Conservation (phyloP, 2,797 vertebrate genomes). For the Tapera naevia region DNA sequence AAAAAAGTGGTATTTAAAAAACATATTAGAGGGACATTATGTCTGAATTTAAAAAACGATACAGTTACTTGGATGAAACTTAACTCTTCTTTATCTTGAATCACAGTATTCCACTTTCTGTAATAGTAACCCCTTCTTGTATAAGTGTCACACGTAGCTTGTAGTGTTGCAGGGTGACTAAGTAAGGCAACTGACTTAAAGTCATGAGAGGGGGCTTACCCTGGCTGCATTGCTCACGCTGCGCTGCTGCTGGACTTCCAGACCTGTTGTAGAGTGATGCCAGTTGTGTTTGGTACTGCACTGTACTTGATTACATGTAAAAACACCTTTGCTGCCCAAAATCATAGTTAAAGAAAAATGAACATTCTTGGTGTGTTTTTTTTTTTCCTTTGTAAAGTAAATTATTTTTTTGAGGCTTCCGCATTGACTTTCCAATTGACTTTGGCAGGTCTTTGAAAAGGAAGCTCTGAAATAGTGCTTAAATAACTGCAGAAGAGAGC, state of each 20-base stretch:
- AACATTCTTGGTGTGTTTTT: rapidly evolving
- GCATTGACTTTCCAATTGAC: not conserved
- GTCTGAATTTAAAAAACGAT: too few species aligned
- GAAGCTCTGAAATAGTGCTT: not conserved
- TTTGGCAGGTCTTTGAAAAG: not conserved
- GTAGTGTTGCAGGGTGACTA: not conserved
- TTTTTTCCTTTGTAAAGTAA: not conserved
- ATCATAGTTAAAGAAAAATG: not conserved
- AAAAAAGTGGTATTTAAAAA: too few species aligned
- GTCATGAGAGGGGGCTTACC: rapidly evolving
- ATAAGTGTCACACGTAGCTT: rapidly evolving
- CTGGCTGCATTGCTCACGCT: rapidly evolving
- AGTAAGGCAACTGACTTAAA: rapidly evolving
- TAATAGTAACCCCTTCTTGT: too few species aligned
- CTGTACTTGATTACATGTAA: not conserved
- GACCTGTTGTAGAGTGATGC: not conserved
- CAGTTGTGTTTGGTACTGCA: not conserved
- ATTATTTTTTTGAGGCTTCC: not conserved
- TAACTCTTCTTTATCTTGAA: too few species aligned
- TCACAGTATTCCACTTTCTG: too few species aligned
- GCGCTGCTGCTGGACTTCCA: not conserved
- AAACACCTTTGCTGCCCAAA: not conserved
- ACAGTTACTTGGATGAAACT: too few species aligned
- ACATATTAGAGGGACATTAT: too few species aligned
- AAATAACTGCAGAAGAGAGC: not conserved